Evolutionary conservation across 2,113 vertebrate species (phyloP).

Genomic region (Burhinus bistriatus): DNA sequence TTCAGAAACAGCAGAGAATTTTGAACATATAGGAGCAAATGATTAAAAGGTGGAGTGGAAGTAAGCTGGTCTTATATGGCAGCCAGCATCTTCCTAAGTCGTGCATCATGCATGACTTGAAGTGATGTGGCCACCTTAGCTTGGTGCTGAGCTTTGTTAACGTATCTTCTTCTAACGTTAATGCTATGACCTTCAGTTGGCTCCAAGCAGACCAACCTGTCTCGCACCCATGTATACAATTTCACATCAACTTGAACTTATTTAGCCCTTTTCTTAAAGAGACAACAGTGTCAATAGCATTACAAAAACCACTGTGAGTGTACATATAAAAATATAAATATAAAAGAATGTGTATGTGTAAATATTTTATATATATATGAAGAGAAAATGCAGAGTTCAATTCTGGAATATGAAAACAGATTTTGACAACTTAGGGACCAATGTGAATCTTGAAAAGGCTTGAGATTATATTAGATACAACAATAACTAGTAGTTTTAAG

Average conservation of each 20-base stretch:
- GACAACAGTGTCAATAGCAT: not conserved
- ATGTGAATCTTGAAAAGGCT: not conserved
- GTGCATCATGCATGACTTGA: not conserved
- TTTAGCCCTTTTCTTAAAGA: not conserved
- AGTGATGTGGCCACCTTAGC: not conserved
- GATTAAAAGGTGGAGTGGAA: not conserved
- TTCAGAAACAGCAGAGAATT: not conserved
- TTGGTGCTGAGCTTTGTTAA: not conserved
- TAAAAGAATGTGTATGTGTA: not conserved
- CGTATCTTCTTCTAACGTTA: not conserved
- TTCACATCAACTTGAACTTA: not conserved
- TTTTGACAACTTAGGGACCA: not conserved
- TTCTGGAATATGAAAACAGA: not conserved
- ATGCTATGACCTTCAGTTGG: not conserved
- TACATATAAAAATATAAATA: not conserved
- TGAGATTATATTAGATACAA: not conserved
- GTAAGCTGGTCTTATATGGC: not conserved
- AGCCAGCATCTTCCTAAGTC: not conserved
- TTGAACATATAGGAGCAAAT: not conserved
- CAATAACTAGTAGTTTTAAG: not conserved
- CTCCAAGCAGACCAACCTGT: not conserved
- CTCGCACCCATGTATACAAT: not conserved
- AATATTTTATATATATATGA: not conserved
- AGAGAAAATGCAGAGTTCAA: not conserved
- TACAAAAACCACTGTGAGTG: not conserved